Evolutionary conservation across 1,140 invertebrate genomes (phyloP).

Genomic region (Scylla paramamosain): DNA sequence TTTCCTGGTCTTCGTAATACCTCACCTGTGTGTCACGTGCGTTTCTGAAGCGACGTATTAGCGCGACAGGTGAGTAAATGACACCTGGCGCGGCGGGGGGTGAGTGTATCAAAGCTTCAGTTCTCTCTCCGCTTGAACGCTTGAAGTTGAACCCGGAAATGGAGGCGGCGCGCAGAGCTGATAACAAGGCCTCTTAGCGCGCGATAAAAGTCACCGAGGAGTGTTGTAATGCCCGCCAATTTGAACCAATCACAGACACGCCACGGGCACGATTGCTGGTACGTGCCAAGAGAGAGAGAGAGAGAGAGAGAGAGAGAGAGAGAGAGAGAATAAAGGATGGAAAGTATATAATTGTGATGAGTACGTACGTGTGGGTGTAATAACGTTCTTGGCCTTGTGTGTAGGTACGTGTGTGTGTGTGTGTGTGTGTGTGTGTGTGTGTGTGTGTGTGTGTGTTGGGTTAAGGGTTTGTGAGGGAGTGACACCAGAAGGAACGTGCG

Average conservation of each 20-base stretch:
- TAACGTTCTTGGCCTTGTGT: background rate
- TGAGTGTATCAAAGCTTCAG: background rate
- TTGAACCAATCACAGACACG: background rate
- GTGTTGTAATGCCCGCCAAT: background rate
- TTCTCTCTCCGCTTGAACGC: background rate
- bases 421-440: constrained; percentile 38
- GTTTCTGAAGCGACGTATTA: background rate
- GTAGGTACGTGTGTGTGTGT: background rate
- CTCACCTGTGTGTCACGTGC: background rate
- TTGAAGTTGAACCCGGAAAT: background rate
- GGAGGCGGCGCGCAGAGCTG: background rate
- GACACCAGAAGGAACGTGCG: background rate
- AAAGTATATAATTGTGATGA: constrained; percentile 8
- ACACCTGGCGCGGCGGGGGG: too few species aligned
- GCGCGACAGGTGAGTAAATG: too few species aligned
- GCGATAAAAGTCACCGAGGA: constrained; percentile 11
- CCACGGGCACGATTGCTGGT: background rate
- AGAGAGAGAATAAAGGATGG: background rate
- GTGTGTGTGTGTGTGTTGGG: background rate
- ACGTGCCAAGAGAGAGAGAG: background rate
- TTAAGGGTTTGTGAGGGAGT: background rate
- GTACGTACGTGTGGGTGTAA: background rate
- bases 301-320: background rate
- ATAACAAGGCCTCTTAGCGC: background rate
- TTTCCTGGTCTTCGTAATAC: too few species aligned